phyloP scores from a whole-genome alignment of 1,140 invertebrate genomes.

The Drosophila pseudoananassae region DNA sequence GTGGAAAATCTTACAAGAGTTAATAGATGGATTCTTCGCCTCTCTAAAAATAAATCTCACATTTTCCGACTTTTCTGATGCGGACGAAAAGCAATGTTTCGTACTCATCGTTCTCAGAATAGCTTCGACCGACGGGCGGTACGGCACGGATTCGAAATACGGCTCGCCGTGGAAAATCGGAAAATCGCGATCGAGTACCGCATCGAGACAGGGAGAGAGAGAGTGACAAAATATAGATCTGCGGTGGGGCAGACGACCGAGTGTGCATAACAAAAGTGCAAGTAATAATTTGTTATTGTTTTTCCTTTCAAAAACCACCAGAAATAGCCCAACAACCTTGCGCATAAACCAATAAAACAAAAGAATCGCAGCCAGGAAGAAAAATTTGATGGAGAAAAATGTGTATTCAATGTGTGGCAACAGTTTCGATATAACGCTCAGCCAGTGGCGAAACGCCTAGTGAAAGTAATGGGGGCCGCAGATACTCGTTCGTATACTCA shows the following conservation, averaged over 20 bases:
- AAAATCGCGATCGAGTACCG: conserved; percentile 55
- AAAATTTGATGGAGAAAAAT: conserved; percentile 41
- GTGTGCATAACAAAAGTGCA: conserved; percentile 74
- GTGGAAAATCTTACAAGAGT: conserved; percentile 14
- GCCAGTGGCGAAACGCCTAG: conserved; percentile 70
- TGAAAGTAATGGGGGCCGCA: conserved; percentile 67
- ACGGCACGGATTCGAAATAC: conserved; percentile 50
- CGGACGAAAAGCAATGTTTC: conserved; percentile 47
- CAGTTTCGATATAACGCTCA: conserved; percentile 58
- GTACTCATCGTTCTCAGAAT: conserved; percentile 62
- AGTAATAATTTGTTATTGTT: conserved; percentile 70
- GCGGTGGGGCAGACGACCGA: conserved; percentile 24
- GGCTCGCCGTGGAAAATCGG: conserved; percentile 32
- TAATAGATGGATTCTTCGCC: conserved; percentile 3
- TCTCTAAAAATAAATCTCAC: conserved; percentile 56
- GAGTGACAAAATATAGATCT: conserved; percentile 27
- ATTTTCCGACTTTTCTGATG: conserved; percentile 44
- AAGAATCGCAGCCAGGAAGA: conserved; percentile 23
- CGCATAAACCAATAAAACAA: conserved; percentile 22
- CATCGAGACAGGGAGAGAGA: conserved; percentile 14
- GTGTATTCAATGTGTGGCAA: conserved; percentile 73
- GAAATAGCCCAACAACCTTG: conserved; percentile 29
- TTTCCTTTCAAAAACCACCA: conserved; percentile 47
- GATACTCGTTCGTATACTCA: conserved; percentile 27
- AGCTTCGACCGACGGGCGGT: conserved; percentile 70